Evolutionary conservation across 2,113 vertebrate species (phyloP).

Genomic region (Oryzias woworae): DNA sequence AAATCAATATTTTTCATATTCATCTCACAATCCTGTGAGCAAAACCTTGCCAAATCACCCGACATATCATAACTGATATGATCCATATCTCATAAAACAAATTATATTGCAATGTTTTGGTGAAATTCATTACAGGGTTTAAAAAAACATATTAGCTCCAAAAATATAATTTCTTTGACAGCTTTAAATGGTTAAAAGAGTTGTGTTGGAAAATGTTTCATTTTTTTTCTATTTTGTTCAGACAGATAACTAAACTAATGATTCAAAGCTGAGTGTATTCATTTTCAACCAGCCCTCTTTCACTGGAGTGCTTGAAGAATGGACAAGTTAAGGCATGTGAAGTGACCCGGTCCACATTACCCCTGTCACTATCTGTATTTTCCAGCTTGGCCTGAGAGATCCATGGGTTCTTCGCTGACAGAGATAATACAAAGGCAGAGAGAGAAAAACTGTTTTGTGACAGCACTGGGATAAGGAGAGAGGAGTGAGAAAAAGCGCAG

Average conservation of each 20-base stretch:
- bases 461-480: conserved; percentile 61
- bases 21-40: too few relatives aligned
- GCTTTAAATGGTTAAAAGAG: neutral
- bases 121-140: too few relatives aligned
- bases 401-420: conserved; percentile 66
- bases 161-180: too few relatives aligned
- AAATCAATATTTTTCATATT: too few relatives aligned
- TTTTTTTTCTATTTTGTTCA: conserved; percentile 12
- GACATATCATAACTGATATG: too few relatives aligned
- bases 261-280: conserved; percentile 47
- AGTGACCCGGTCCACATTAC: conserved; percentile 68
- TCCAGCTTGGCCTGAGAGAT: conserved; percentile 70
- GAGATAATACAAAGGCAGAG: conserved; percentile 64
- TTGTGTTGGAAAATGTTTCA: conserved; percentile 8
- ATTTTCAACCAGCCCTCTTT: conserved; percentile 47
- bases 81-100: too few relatives aligned
- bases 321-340: conserved; percentile 60
- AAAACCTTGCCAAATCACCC: too few relatives aligned
- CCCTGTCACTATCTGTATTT: conserved; percentile 70
- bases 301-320: conserved; percentile 28
- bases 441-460: conserved; percentile 69
- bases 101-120: too few relatives aligned
- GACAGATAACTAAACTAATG: conserved; percentile 35
- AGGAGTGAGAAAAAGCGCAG: conserved; percentile 9
- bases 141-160: too few relatives aligned